phyloP scores from a whole-genome alignment of 2,888 invertebrate species.

The Leptinotarsa rubiginosa region DNA sequence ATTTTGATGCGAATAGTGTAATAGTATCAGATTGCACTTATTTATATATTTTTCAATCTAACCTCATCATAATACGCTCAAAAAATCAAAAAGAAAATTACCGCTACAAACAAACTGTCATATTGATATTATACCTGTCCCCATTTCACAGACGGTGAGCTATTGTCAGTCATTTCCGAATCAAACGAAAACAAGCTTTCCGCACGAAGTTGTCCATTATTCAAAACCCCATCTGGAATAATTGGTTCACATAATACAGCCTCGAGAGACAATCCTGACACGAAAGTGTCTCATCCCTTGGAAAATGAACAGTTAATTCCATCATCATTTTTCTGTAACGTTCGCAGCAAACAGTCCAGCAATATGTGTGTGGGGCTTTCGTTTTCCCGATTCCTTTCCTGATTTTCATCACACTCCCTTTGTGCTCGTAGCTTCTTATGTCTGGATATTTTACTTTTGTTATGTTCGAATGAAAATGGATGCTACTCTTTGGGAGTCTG shows the following conservation, averaged over 20 bases:
- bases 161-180: too few species aligned
- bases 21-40: too few species aligned
- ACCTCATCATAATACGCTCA: too few species aligned
- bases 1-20: too few species aligned
- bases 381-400: slow-evolving; percentile 58
- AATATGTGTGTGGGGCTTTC: slow-evolving; percentile 65
- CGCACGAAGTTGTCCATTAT: neutral
- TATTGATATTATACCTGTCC: too few species aligned
- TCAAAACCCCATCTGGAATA: neutral
- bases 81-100: too few species aligned
- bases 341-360: slow-evolving; percentile 65
- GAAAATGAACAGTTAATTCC: slow-evolving; percentile 45
- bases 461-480: slow-evolving; percentile 33
- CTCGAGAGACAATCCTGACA: slow-evolving; percentile 2
- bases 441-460: slow-evolving; percentile 17
- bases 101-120: too few species aligned
- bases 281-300: slow-evolving; percentile 33
- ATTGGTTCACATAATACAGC: neutral
- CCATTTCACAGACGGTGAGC: too few species aligned
- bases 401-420: slow-evolving; percentile 48
- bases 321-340: slow-evolving; percentile 60
- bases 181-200: neutral
- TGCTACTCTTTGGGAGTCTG: slow-evolving; percentile 16
- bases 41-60: too few species aligned
- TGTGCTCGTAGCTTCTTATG: slow-evolving; percentile 14